These are phyloP conservation scores for Drosophila merina DNA, from an alignment of 2,888 invertebrate species.

Conservation along the genomic window DNA sequence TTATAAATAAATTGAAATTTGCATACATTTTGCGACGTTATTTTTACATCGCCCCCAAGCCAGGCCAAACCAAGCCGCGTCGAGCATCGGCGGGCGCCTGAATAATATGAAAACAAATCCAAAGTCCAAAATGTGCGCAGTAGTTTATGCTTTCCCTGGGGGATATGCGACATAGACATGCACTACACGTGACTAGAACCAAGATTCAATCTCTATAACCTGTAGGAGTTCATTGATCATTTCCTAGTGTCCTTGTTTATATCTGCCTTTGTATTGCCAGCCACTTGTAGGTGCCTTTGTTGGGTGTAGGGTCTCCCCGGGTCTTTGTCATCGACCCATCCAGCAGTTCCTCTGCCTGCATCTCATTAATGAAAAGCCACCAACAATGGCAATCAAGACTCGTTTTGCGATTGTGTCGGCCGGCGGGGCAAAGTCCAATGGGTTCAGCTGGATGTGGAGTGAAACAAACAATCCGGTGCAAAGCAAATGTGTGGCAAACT, in stretches of 20 bases:
- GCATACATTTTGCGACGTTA: constrained; percentile 50
- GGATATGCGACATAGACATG: constrained; percentile 40
- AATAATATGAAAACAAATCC: constrained; percentile 62
- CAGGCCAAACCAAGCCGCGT: constrained; percentile 7
- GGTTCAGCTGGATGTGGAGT: constrained; percentile 27
- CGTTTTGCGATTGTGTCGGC: constrained; percentile 57
- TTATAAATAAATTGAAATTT: constrained; percentile 28
- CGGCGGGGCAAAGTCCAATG: constrained; percentile 77
- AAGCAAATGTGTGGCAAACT: constrained; percentile 60
- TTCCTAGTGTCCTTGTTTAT: constrained; percentile 27
- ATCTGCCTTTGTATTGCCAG: constrained; percentile 31
- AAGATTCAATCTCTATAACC: neutral
- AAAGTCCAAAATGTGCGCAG: constrained; percentile 69
- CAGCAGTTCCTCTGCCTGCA: constrained; percentile 41
- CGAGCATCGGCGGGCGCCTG: neutral
- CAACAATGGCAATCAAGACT: constrained; percentile 71
- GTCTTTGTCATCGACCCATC: constrained; percentile 33
- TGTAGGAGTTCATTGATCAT: constrained; percentile 13
- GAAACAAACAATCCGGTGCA: neutral
- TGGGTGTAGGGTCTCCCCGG: constrained; percentile 28
- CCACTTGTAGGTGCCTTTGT: constrained; percentile 33
- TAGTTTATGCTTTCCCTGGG: constrained; percentile 38
- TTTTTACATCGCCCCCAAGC: constrained; percentile 42
- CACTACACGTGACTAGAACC: constrained; percentile 40
- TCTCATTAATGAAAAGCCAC: constrained; percentile 70